A percentile compares a stretch with the other conserved stretches of the same genome.
Conservation (phyloP, 2,888 invertebrate genomes). For the Therioaphis trifolii region DNA sequence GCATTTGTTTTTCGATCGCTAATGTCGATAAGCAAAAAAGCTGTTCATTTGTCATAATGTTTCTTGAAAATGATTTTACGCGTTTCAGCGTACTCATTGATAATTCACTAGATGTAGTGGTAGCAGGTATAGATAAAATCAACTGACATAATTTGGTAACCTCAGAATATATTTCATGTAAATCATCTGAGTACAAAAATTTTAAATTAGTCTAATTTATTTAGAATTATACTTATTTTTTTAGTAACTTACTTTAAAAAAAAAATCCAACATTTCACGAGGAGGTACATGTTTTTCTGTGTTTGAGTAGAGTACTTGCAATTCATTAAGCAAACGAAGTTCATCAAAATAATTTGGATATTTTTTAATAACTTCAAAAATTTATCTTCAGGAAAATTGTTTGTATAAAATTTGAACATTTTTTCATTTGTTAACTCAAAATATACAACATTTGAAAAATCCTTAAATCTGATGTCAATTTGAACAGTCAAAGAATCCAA, state of each 20-base stretch:
- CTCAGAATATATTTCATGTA: no score
- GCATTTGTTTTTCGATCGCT: conserved; percentile 42
- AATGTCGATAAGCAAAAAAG: conserved; percentile 32
- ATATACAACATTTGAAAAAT: no score
- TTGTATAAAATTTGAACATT: conserved; percentile 12
- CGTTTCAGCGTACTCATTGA: conserved; percentile 37
- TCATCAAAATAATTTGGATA: no score
- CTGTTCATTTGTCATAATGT: conserved; percentile 33
- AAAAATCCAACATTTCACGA: no score
- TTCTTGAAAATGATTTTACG: conserved; percentile 37
- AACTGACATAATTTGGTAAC: conserved; percentile 9
- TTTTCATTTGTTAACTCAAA: conserved; percentile 9
- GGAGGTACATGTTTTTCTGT: no score
- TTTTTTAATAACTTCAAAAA: no score
- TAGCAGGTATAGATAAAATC: no score
- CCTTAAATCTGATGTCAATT: conserved; percentile 38
- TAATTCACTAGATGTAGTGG: conserved; percentile 15
- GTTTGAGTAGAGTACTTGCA: no score
- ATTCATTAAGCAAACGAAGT: no score
- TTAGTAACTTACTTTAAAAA: no score
- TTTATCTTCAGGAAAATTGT: conserved; percentile 1
- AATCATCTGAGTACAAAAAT: not conserved
- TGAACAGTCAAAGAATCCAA: not conserved
- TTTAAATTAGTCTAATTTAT: no score
- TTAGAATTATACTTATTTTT: no score